Conservation (phyloP, 1,140 invertebrate species). For the Drosophila sechellia region DNA sequence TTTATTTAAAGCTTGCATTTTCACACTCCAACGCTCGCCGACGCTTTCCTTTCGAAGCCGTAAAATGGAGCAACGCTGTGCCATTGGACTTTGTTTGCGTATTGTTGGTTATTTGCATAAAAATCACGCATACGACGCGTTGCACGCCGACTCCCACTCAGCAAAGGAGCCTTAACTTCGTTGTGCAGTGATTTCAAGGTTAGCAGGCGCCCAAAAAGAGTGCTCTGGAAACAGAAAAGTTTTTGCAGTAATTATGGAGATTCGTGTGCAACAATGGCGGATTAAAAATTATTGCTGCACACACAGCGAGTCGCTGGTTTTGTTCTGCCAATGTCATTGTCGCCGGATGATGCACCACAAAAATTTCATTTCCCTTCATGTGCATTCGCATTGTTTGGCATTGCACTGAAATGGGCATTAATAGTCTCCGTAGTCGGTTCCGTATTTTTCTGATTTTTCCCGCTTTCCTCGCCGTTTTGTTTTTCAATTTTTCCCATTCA, state of each 20-base stretch:
- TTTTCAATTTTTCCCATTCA: conserved; percentile 12
- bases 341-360: conserved; percentile 54
- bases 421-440: conserved; percentile 51
- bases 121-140: conserved; percentile 66
- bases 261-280: conserved; percentile 62
- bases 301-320: conserved; percentile 27
- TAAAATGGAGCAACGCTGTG: conserved; percentile 39
- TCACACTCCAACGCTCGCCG: conserved; percentile 55
- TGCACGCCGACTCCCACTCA: conserved; percentile 12
- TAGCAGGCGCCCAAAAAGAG: conserved; percentile 18
- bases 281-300: conserved; percentile 62
- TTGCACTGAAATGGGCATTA: conserved; percentile 70
- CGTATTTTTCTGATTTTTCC: conserved; percentile 32
- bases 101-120: conserved; percentile 74
- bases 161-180: conserved; percentile 50
- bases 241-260: conserved; percentile 70
- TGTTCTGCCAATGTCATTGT: conserved; percentile 57
- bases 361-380: conserved; percentile 63
- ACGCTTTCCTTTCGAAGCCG: conserved; percentile 15
- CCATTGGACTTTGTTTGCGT: conserved; percentile 53
- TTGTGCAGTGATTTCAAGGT: conserved; percentile 53
- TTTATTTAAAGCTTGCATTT: conserved; percentile 77
- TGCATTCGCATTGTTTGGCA: conserved; percentile 70
- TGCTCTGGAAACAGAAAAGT: conserved; percentile 39
- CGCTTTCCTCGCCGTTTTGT: conserved; percentile 17